These are phyloP conservation scores for Pecten maximus DNA, from an alignment of 2,888 invertebrate species.

Conservation along the genomic window DNA sequence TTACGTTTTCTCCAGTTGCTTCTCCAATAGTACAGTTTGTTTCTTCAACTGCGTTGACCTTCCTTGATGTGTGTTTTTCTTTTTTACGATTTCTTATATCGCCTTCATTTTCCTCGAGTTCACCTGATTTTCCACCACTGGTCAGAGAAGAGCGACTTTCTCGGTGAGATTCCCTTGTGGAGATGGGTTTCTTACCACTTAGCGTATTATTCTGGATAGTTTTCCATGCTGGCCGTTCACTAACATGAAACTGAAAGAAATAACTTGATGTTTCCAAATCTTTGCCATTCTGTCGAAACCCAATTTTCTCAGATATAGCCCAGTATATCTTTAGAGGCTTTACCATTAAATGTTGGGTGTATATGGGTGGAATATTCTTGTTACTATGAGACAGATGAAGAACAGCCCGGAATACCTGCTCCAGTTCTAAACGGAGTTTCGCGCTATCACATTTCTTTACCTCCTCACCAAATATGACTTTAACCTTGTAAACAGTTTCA, in stretches of 20 bases:
- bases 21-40: not conserved
- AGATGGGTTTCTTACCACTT: not conserved
- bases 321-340: not conserved
- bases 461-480: not conserved
- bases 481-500: not conserved
- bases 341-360: not conserved
- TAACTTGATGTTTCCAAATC: not conserved
- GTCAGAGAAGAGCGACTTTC: too few relatives aligned
- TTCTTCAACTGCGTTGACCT: not conserved
- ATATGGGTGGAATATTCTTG: not conserved
- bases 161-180: not conserved
- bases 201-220: not conserved
- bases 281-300: not conserved
- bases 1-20: not conserved
- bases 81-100: not conserved
- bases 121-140: too few relatives aligned
- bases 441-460: not conserved
- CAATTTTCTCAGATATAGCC: not conserved
- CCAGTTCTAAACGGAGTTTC: not conserved
- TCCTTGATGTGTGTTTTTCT: not conserved
- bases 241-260: constrained; percentile 3
- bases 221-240: not conserved
- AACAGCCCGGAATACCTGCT: not conserved
- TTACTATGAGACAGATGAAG: not conserved
- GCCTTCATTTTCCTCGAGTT: not conserved